phyloP scores from a whole-genome alignment of 2,888 invertebrate species.

The Sinelater perroti region DNA sequence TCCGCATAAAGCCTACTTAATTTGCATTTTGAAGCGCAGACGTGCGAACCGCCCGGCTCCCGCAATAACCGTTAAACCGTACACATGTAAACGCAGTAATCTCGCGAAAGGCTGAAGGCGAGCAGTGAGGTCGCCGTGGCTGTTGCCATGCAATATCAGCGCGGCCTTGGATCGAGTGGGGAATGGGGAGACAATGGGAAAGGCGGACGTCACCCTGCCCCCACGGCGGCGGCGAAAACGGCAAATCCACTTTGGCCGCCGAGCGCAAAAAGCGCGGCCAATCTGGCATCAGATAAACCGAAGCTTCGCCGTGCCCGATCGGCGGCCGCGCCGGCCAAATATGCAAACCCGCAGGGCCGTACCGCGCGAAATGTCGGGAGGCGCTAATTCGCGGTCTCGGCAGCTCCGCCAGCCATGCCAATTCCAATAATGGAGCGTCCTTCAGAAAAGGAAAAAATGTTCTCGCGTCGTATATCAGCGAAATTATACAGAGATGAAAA shows the following conservation, averaged over 20 bases:
- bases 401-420: too few relatives aligned
- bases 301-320: too few relatives aligned
- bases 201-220: conserved; percentile 38
- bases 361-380: too few relatives aligned
- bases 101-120: conserved; percentile 34
- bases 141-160: conserved; percentile 42
- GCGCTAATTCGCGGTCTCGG: too few relatives aligned
- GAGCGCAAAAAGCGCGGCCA: conserved; percentile 10
- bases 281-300: conserved; percentile 2
- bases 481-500: too few relatives aligned
- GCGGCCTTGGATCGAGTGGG: conserved; percentile 39
- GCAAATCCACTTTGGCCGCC: conserved; percentile 30
- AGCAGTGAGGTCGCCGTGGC: conserved; percentile 36
- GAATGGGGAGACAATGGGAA: conserved; percentile 38
- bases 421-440: too few relatives aligned
- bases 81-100: conserved; percentile 31
- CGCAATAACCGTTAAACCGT: conserved; percentile 26
- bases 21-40: conserved; percentile 16
- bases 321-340: too few relatives aligned
- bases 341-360: too few relatives aligned
- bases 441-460: too few relatives aligned
- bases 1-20: conserved; percentile 18
- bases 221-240: conserved; percentile 33
- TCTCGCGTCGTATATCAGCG: too few relatives aligned
- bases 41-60: conserved; percentile 15